Conservation (phyloP, 2,113 vertebrate genomes). For the Triplophysa rosa region DNA sequence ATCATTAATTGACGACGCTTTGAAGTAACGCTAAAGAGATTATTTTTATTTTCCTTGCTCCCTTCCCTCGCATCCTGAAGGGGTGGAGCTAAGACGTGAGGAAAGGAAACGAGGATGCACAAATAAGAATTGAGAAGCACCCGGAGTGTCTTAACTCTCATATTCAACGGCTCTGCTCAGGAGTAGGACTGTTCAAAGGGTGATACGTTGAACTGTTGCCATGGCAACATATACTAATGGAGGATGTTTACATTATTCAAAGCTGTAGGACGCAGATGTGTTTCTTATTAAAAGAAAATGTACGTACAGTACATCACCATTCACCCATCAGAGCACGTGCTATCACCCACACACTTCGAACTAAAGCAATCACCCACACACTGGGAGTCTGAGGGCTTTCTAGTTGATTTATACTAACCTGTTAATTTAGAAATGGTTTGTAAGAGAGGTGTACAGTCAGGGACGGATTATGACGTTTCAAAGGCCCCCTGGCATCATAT, state of each 20-base stretch:
- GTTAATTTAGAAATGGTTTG: not conserved
- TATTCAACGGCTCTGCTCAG: no score
- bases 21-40: no score
- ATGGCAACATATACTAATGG: not conserved
- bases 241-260: slow-evolving; percentile 21
- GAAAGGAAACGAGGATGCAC: no score
- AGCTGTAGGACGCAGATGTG: slow-evolving; percentile 4
- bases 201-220: not conserved
- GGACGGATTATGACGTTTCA: no score
- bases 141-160: no score
- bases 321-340: not conserved
- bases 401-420: not conserved
- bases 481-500: no score
- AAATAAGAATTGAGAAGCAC: no score
- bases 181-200: not conserved
- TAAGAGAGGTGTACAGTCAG: not conserved
- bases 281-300: slow-evolving; percentile 13
- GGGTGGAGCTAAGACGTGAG: no score
- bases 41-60: no score
- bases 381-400: not conserved
- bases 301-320: not conserved
- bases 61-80: no score
- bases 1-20: no score
- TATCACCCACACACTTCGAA: slow-evolving; percentile 22
- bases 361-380: slow-evolving; percentile 22